phyloP scores from a whole-genome alignment of 2,888 invertebrate genomes.

The Drosophila mimetica region DNA sequence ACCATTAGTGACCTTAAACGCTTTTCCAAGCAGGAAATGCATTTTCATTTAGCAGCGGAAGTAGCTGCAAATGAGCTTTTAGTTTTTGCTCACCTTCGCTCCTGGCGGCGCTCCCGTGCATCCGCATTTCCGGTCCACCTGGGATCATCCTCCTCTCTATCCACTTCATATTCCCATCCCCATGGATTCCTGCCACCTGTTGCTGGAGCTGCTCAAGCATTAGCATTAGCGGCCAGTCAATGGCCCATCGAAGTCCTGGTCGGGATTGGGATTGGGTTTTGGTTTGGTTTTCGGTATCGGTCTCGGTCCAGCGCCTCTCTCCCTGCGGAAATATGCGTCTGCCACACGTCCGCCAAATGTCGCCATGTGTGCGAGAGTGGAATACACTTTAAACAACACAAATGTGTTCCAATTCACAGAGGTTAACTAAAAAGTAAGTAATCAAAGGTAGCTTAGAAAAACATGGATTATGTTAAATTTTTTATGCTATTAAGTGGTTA shows the following conservation, averaged over 20 bases:
- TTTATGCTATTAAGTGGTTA: too few species aligned
- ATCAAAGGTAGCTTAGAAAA: too few species aligned
- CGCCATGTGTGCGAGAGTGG: neutral
- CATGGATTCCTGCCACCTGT: constrained; percentile 27
- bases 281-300: constrained; percentile 7
- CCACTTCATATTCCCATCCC: neutral
- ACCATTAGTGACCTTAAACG: constrained; percentile 53
- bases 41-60: constrained; percentile 83
- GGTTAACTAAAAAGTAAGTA: too few species aligned
- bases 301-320: constrained; percentile 25
- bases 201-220: constrained; percentile 40
- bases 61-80: constrained; percentile 83
- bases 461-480: too few species aligned
- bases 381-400: constrained; percentile 10
- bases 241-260: constrained; percentile 24
- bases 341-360: constrained; percentile 34
- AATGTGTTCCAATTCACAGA: too few species aligned
- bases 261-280: neutral
- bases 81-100: constrained; percentile 76
- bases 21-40: constrained; percentile 82
- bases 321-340: constrained; percentile 74
- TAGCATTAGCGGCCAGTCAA: constrained; percentile 40
- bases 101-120: constrained; percentile 24
- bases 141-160: neutral
- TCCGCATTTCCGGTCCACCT: constrained; percentile 42